Conservation (phyloP, 2,888 invertebrate genomes). For the Lasioglossum marginatum region DNA sequence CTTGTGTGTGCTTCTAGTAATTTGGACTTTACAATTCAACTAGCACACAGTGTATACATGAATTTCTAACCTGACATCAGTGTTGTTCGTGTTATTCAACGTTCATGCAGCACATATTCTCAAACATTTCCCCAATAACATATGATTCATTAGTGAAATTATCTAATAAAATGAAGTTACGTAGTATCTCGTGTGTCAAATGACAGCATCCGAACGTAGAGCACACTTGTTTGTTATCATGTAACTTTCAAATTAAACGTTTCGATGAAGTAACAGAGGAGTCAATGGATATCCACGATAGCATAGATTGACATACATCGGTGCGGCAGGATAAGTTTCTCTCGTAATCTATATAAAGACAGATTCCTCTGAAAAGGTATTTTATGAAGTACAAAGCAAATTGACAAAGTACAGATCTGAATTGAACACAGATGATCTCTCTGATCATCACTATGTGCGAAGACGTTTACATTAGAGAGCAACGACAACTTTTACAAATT, state of each 20-base stretch:
- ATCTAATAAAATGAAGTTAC: constrained; percentile 29
- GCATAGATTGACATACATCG: constrained; percentile 18
- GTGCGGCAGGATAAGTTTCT: background rate
- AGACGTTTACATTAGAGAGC: constrained; percentile 77
- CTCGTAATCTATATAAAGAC: background rate
- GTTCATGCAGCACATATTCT: constrained; percentile 17
- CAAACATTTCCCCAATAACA: constrained; percentile 19
- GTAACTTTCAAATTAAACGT: constrained; percentile 34
- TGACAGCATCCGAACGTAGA: constrained; percentile 23
- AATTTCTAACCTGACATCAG: constrained; percentile 55
- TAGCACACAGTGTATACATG: constrained; percentile 23
- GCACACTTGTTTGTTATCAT: constrained; percentile 37
- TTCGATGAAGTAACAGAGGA: constrained; percentile 20
- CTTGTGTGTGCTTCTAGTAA: constrained; percentile 8
- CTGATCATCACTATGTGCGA: constrained; percentile 67
- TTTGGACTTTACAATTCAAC: constrained; percentile 5
- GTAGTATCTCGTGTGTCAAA: constrained; percentile 29
- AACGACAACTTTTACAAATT: constrained; percentile 85
- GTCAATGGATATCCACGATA: constrained; percentile 21
- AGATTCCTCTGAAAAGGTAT: constrained; percentile 4
- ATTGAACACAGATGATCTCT: constrained; percentile 16
- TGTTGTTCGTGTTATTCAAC: constrained; percentile 32
- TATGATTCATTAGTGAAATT: constrained; percentile 20
- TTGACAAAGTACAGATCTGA: constrained; percentile 8
- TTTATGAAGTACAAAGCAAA: constrained; percentile 17